Evolutionary conservation across 2,797 vertebrate species (phyloP).

Genomic region (Cuculus canorus): DNA sequence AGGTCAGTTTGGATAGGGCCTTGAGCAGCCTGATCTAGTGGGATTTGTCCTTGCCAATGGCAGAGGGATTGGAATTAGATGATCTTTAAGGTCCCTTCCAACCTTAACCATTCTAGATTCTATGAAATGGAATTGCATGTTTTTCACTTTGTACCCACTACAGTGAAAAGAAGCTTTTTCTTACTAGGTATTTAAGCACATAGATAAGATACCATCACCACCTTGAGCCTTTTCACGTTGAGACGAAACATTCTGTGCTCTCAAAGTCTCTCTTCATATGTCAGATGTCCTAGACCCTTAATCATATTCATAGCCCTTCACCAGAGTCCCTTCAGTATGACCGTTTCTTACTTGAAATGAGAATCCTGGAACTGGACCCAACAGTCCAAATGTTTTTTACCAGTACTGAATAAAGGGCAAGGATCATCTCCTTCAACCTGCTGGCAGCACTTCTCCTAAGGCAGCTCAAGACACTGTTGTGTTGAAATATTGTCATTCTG

Average conservation of each 20-base stretch:
- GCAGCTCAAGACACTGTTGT: neutral
- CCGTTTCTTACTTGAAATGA: neutral
- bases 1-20: no score
- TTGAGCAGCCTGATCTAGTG: no score
- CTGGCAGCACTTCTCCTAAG: neutral
- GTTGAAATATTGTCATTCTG: neutral
- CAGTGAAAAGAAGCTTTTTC: neutral
- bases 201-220: neutral
- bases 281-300: neutral
- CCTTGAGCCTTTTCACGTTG: neutral
- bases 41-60: no score
- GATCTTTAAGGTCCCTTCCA: no score
- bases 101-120: no score
- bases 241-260: neutral
- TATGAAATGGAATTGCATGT: neutral
- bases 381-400: neutral
- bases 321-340: neutral
- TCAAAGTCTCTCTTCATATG: neutral
- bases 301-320: neutral
- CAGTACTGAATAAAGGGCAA: neutral
- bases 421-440: neutral
- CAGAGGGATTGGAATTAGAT: no score
- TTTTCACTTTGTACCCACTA: neutral
- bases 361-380: neutral
- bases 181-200: neutral